These are phyloP conservation scores for Melitaea cinxia DNA, from an alignment of 1,140 invertebrate species.

Conservation along the genomic window DNA sequence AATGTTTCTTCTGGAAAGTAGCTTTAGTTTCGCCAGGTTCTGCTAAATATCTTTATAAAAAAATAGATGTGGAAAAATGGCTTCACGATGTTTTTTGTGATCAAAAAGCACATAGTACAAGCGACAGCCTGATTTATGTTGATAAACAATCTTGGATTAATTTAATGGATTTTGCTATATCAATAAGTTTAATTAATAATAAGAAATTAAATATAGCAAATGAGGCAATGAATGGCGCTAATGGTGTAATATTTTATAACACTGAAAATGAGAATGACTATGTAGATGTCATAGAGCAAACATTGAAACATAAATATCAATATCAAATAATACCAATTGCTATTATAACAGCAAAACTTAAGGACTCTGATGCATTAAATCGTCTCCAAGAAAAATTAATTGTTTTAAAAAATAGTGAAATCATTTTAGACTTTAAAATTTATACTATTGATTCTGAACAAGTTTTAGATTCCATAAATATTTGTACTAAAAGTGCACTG, in stretches of 20 bases:
- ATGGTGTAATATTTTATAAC: constrained; percentile 72
- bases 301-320: constrained; percentile 69
- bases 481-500: constrained; percentile 77
- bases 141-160: constrained; percentile 75
- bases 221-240: constrained; percentile 71
- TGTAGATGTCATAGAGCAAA: constrained; percentile 69
- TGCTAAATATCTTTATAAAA: constrained; percentile 63
- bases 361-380: constrained; percentile 35
- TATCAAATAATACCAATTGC: constrained; percentile 71
- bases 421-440: constrained; percentile 70
- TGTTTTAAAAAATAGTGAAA: constrained; percentile 49
- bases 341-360: constrained; percentile 54
- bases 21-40: constrained; percentile 83
- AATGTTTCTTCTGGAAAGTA: constrained; percentile 86
- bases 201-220: constrained; percentile 48
- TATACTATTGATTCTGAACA: constrained; percentile 54
- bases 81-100: constrained; percentile 65
- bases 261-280: constrained; percentile 54
- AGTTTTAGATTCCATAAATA: constrained; percentile 58
- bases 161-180: constrained; percentile 74
- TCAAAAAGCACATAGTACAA: constrained; percentile 49
- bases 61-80: constrained; percentile 67
- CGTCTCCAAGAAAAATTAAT: constrained; percentile 48
- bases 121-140: constrained; percentile 65
- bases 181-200: constrained; percentile 59